Evolutionary conservation across 2,113 vertebrate genomes (phyloP), one percentile per base, ranked within the genome.

Genomic region (Oreochromis aureus): DNA sequence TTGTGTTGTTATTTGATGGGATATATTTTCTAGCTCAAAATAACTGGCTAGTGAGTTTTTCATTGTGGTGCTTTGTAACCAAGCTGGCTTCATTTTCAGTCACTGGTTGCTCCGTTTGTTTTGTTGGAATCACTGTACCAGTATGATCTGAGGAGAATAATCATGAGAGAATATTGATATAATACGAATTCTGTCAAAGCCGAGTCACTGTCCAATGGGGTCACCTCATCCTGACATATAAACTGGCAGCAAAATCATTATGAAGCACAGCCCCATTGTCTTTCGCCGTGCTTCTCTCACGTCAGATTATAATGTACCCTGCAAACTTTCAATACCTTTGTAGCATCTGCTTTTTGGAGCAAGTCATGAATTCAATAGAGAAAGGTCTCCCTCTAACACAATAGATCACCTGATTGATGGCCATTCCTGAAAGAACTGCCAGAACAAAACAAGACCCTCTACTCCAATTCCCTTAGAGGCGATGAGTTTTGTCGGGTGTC

Each of bases 401-500:
- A 96, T 95, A 91, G 94, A 94, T 92, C 93, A 93, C 88, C 94
- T 95, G 95, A 96, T 95, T 95, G 95, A 96, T 95, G 95, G 95
- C 90, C 89, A 87, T 87, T 93, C 90, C 93, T 94, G 94, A 96
- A 96, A 95, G 94, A 94, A 92, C 92, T 94, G 95, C 94, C 92
- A 94, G 94, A 96, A 96, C 95, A 96, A 95, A 96, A 96, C 95
- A 96, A 95, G 93, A 94, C 88, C 94, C 94, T 94, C 95, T 87
- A 89, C 94, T 97, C 92, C 96, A 97, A 96, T 97, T 96, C 95
- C 95, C 95, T 93, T 32, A 71, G 94, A 96, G 95, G 92, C 95
- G 90, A 97, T 97, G 94, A 95, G 95, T 96, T 97, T 95, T 96
- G 94, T 95, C 94, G 93, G 92, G 92, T 96, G 95, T 96, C 96